phyloP scores from a whole-genome alignment of 2,888 invertebrate genomes.

The Venustoraphidia nigricollis region DNA sequence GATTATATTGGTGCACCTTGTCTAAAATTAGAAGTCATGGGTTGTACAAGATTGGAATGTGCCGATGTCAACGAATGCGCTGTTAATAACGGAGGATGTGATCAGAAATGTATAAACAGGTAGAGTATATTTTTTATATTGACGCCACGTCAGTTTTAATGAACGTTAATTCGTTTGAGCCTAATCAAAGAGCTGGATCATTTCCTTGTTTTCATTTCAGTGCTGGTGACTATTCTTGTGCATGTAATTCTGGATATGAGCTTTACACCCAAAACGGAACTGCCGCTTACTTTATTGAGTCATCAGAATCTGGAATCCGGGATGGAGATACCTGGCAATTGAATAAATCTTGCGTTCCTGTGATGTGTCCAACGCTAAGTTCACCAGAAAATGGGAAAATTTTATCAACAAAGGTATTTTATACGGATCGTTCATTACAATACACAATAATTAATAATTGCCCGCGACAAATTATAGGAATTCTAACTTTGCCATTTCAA shows the following conservation, averaged over 20 bases:
- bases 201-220: slow-evolving; percentile 24
- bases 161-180: background rate
- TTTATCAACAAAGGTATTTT: slow-evolving; percentile 51
- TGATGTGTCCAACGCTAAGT: slow-evolving; percentile 67
- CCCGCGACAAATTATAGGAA: background rate
- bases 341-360: slow-evolving; percentile 89
- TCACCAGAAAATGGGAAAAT: slow-evolving; percentile 77
- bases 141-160: no score
- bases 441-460: background rate
- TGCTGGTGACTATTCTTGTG: slow-evolving; percentile 76
- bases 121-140: slow-evolving; percentile 16
- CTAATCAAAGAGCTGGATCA: background rate
- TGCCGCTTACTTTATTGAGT: slow-evolving; percentile 67
- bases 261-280: slow-evolving; percentile 79
- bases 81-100: slow-evolving; percentile 77
- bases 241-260: slow-evolving; percentile 84
- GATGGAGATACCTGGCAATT: slow-evolving; percentile 80
- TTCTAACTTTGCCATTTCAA: no score
- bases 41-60: slow-evolving; percentile 80
- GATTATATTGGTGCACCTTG: slow-evolving; percentile 83
- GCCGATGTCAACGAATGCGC: slow-evolving; percentile 79
- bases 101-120: slow-evolving; percentile 81
- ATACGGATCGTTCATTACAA: background rate
- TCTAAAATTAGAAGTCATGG: slow-evolving; percentile 80
- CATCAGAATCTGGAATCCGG: slow-evolving; percentile 69